Evolutionary conservation across 1,140 invertebrate genomes (phyloP).

Genomic region (Copidosoma floridanum): DNA sequence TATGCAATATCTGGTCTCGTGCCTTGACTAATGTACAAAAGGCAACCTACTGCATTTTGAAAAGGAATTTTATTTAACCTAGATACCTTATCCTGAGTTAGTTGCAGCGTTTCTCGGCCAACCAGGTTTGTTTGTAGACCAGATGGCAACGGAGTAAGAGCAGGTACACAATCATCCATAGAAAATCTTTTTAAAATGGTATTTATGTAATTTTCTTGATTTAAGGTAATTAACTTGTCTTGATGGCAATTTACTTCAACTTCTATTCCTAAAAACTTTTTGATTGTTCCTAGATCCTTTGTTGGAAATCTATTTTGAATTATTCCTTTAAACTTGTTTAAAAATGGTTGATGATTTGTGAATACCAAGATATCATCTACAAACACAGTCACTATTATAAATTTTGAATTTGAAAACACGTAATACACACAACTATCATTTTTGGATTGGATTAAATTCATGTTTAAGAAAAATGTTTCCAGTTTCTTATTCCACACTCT

Average conservation of each 20-base stretch:
- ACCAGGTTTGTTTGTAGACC: not conserved
- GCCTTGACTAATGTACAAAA: not conserved
- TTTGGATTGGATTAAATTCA: conserved; percentile 26
- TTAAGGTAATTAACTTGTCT: not conserved
- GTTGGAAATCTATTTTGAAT: not conserved
- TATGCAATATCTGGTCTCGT: not conserved
- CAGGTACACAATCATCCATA: not conserved
- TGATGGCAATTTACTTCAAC: not conserved
- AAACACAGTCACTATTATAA: conserved; percentile 36
- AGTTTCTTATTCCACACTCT: conserved; percentile 39
- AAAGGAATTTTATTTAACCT: not conserved
- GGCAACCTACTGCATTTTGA: not conserved
- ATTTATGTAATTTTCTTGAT: not conserved
- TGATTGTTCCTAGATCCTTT: not conserved
- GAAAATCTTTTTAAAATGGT: not conserved
- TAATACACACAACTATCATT: conserved; percentile 38
- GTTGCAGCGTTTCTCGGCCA: not conserved
- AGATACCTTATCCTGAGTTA: conserved; percentile 2
- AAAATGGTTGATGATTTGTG: too few species aligned
- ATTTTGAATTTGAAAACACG: conserved; percentile 3
- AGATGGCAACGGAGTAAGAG: not conserved
- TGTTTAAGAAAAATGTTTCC: conserved; percentile 17
- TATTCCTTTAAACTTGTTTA: not conserved
- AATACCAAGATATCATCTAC: conserved; percentile 46
- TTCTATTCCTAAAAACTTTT: not conserved